phyloP scores from a whole-genome alignment of 1,140 invertebrate genomes.

The Diachasmimorpha longicaudata region DNA sequence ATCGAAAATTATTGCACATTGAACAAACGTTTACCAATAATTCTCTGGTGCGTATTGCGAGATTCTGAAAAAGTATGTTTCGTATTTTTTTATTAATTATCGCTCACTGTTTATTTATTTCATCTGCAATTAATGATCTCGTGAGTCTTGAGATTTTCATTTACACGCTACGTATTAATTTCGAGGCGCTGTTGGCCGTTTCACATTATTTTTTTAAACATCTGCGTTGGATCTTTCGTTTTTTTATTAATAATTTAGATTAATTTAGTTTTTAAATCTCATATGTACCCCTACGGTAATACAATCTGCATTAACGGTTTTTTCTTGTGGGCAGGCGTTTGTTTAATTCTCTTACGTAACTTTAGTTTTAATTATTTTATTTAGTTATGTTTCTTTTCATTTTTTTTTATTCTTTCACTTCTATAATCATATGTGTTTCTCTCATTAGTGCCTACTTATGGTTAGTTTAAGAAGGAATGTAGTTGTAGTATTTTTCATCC shows the following conservation, averaged over 20 bases:
- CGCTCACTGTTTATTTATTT: neutral
- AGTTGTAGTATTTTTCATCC: conserved; percentile 44
- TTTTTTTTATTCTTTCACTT: conserved; percentile 33
- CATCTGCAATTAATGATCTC: neutral
- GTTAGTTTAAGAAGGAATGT: conserved; percentile 57
- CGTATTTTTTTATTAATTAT: conserved; percentile 13
- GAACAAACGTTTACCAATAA: conserved; percentile 51
- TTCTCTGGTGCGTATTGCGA: conserved; percentile 43
- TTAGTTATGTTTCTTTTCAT: conserved; percentile 23
- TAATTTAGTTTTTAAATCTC: neutral
- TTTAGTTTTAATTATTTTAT: conserved; percentile 17
- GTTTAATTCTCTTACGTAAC: conserved; percentile 2
- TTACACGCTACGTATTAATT: conserved; percentile 13
- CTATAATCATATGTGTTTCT: conserved; percentile 44
- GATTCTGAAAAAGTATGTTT: conserved; percentile 32
- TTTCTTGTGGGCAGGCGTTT: neutral
- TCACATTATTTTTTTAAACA: conserved; percentile 1
- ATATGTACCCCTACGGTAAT: neutral
- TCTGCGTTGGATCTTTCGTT: neutral
- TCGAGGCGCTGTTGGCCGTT: conserved; percentile 5
- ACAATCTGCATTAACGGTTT: neutral
- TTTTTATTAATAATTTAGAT: conserved; percentile 1
- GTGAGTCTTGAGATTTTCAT: neutral
- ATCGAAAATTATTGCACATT: conserved; percentile 53
- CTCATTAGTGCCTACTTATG: conserved; percentile 57